These are phyloP conservation scores for Phalanger gymnotis DNA, from an alignment of 2,797 vertebrate species.

Conservation along the genomic window DNA sequence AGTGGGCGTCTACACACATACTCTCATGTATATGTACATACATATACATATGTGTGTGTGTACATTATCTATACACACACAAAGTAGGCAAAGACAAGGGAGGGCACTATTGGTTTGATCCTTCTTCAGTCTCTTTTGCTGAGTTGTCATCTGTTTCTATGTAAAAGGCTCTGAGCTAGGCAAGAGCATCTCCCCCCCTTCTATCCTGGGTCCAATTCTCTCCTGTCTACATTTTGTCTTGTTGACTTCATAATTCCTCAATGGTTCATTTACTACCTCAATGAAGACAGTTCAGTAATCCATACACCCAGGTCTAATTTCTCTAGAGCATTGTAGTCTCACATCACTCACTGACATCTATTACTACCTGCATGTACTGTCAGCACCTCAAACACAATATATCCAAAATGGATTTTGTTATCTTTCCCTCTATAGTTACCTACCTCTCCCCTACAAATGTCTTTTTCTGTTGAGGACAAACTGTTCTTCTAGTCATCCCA, in stretches of 20 bases:
- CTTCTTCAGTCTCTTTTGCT: neutral
- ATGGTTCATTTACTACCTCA: neutral
- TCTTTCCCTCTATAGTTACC: neutral
- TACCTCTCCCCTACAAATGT: neutral
- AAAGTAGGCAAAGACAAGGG: neutral
- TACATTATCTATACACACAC: neutral
- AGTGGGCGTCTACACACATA: neutral
- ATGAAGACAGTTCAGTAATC: neutral
- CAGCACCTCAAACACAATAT: neutral
- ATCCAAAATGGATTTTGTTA: neutral
- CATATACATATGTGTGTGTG: too few species aligned
- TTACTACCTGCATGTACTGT: neutral
- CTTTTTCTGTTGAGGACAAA: neutral
- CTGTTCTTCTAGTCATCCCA: neutral
- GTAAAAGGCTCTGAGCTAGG: too few species aligned
- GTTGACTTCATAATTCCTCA: neutral
- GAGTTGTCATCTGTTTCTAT: neutral
- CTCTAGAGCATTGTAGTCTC: neutral
- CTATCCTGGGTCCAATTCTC: neutral
- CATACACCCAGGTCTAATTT: neutral
- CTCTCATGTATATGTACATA: too few species aligned
- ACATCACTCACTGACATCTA: neutral
- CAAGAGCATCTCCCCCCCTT: neutral
- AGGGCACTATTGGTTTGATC: too few species aligned
- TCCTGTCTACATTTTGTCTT: neutral